A percentile compares a stretch with the other conserved stretches of the same genome.
phyloP scores from a whole-genome alignment of 1,140 invertebrate species.

The Atta texana region DNA sequence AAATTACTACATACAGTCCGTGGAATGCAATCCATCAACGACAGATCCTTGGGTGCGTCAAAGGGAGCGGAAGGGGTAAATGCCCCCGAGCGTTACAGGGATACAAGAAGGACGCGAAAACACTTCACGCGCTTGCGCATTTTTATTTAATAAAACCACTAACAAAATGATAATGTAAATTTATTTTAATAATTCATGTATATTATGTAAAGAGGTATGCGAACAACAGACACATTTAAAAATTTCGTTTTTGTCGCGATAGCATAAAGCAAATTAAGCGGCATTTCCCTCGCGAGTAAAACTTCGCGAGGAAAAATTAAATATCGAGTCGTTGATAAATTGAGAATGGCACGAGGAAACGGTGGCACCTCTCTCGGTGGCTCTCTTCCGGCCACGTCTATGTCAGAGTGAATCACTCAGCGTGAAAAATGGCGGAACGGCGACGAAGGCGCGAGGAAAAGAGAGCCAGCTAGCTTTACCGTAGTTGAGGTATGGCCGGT shows the following conservation, averaged over 20 bases:
- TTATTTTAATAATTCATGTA: not conserved
- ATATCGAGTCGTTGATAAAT: conserved; percentile 37
- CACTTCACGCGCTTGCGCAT: not conserved
- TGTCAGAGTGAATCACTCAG: conserved; percentile 63
- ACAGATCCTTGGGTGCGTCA: conserved; percentile 24
- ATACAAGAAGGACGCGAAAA: not conserved
- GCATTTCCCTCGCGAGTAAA: not conserved
- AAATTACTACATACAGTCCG: conserved; percentile 19
- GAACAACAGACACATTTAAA: not conserved
- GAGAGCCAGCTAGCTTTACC: conserved; percentile 33
- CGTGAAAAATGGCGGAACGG: conserved; percentile 69
- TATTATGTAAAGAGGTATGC: not conserved
- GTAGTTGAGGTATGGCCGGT: conserved; percentile 68
- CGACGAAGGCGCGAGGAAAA: conserved; percentile 48
- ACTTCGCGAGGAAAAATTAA: conserved; percentile 1
- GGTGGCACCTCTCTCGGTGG: not conserved
- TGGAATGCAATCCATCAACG: conserved; percentile 52
- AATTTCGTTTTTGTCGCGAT: not conserved
- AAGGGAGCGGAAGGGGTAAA: not conserved
- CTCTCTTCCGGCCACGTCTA: conserved; percentile 33
- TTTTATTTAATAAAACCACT: not conserved
- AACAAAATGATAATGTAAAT: not conserved
- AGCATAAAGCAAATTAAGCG: not conserved
- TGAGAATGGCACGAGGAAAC: conserved; percentile 19
- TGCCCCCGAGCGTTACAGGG: not conserved